Evolutionary conservation across 2,797 vertebrate species (phyloP), one percentile per base, ranked within the genome.

Genomic region (Micrastur ruficollis): DNA sequence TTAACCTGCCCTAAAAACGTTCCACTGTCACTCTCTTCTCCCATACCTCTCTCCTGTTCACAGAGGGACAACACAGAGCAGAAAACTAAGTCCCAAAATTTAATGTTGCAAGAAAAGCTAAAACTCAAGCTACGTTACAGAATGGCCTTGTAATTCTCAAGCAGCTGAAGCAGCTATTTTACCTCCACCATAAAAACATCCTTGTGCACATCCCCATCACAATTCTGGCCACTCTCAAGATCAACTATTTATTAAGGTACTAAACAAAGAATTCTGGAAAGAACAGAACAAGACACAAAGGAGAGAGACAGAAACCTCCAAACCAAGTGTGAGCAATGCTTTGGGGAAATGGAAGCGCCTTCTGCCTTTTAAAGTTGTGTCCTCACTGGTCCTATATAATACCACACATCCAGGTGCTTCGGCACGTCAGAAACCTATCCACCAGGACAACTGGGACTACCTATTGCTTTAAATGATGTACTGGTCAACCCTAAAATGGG

Each of bases 1-100:
- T 83, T 72, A 88, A 73, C 76, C 86, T 88, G 81, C 20, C 67
- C 90, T 90, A 96, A 90, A 96, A 92, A 94, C 3, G 5, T 76
- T 49, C 84, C 78, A 53, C 47, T 76, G 70, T 62, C 91, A 92
- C 14, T 40, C 16, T 66, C 42, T 42, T 42, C 89, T 81, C 34
- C 47, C 1, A 1, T 21, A 73, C 31, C 62, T 59, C 61, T 61
- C 40, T 81, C 49, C 49, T 66, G 34, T 25, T 91, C 65, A 25
- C 19, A 81, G 36, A 59, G 6, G n/a, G 21, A 53, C 34, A 76
- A 44, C 36, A 38, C 12, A 58, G 50, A 86, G n/a, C 31, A 89
- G 16, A 65, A 83, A 83, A 76, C 46, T 21, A 62, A 83, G 62
- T n/a, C 65, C 50, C 66, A 67, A 67, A 83, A 91, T 15, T 9